These are phyloP conservation scores for Acronicta leporina DNA, from an alignment of 2,888 invertebrate species.

Conservation along the genomic window DNA sequence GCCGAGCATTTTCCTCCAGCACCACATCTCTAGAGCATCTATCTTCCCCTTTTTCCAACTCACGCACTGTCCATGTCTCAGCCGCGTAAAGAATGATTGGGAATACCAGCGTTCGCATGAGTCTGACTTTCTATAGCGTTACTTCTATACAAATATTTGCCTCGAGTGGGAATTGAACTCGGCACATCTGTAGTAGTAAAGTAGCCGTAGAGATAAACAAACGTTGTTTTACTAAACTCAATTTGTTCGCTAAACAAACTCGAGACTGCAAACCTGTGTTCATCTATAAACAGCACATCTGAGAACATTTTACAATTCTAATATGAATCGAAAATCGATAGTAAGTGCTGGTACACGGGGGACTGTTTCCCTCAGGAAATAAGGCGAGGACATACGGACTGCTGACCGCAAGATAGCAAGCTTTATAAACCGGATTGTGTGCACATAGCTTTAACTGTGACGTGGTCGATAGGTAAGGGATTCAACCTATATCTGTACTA, in stretches of 20 bases:
- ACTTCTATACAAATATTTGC: too few relatives aligned
- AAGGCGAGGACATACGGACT: constrained; percentile 27
- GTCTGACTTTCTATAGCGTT: too few relatives aligned
- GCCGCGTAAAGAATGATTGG: too few relatives aligned
- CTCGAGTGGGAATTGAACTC: too few relatives aligned
- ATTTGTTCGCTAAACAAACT: constrained; percentile 5
- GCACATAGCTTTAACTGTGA: constrained; percentile 7
- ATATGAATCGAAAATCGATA: constrained; percentile 44
- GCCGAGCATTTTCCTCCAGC: too few relatives aligned
- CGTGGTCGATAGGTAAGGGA: neutral
- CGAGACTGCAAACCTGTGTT: constrained; percentile 5
- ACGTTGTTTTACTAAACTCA: neutral
- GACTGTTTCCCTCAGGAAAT: constrained; percentile 40
- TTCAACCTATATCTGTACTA: too few relatives aligned
- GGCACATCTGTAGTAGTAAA: too few relatives aligned
- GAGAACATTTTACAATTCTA: constrained; percentile 11
- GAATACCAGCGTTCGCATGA: too few relatives aligned
- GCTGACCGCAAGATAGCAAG: constrained; percentile 21
- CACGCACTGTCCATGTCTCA: too few relatives aligned
- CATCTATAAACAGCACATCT: constrained; percentile 3
- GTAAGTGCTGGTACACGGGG: constrained; percentile 20
- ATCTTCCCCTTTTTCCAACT: too few relatives aligned
- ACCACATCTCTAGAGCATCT: too few relatives aligned
- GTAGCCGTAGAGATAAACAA: neutral
- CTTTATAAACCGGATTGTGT: constrained; percentile 16